phyloP scores from a whole-genome alignment of 1,140 invertebrate species.

The Cryptotermes secundus region DNA sequence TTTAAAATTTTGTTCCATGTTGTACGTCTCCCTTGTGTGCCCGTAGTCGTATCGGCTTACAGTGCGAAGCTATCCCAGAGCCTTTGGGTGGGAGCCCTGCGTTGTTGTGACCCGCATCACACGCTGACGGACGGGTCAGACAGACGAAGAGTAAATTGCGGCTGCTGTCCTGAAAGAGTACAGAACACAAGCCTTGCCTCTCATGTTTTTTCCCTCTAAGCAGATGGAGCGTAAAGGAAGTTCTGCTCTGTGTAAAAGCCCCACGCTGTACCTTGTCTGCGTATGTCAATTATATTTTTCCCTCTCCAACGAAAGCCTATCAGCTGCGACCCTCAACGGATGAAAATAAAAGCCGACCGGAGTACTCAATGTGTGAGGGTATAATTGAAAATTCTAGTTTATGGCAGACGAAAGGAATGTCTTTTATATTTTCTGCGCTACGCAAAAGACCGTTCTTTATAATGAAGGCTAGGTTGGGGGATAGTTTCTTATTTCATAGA shows the following conservation, averaged over 20 bases:
- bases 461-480: not conserved
- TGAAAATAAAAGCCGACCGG: not conserved
- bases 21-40: not conserved
- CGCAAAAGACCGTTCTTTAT: constrained; percentile 9
- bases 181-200: not conserved
- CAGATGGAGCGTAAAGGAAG: not conserved
- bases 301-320: not conserved
- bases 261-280: not conserved
- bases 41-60: not conserved
- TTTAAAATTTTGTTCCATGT: not conserved
- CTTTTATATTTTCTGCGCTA: not conserved
- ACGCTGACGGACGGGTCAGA: not conserved
- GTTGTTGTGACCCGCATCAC: not conserved
- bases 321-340: not conserved
- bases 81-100: not conserved
- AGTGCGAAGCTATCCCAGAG: no score
- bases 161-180: not conserved
- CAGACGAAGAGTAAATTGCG: not conserved
- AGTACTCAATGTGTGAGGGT: not conserved
- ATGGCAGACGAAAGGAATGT: constrained; percentile 16
- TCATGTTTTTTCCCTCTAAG: not conserved
- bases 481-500: not conserved
- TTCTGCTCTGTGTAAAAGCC: not conserved
- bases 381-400: constrained; percentile 19
- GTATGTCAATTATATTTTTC: not conserved